These are phyloP conservation scores for Nymphicus hollandicus DNA, from an alignment of 2,113 vertebrate species.

Conservation along the genomic window DNA sequence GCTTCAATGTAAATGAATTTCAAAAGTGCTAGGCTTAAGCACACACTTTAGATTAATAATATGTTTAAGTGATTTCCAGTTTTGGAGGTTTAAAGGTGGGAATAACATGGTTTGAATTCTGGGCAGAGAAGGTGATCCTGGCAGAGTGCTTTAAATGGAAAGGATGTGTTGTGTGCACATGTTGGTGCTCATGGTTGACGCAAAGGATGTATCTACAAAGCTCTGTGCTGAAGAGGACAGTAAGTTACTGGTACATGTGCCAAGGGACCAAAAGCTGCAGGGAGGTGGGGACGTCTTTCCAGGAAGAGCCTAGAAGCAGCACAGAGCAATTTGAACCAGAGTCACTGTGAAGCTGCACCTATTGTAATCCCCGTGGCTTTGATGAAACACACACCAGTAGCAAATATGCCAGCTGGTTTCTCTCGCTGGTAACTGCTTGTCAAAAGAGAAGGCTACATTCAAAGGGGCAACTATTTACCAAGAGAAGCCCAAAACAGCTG, in stretches of 20 bases:
- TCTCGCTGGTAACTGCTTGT: neutral
- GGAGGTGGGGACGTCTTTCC: neutral
- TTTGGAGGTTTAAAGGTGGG: neutral
- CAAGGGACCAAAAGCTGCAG: neutral
- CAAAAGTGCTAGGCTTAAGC: neutral
- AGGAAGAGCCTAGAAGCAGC: neutral
- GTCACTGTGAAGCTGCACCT: no score
- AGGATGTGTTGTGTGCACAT: neutral
- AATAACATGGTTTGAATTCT: neutral
- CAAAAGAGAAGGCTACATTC: constrained; percentile 3
- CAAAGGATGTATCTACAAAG: neutral
- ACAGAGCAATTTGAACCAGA: neutral
- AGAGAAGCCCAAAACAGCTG: neutral
- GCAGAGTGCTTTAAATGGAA: neutral
- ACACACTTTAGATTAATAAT: neutral
- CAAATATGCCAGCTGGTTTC: neutral
- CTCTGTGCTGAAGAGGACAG: neutral
- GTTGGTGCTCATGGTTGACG: neutral
- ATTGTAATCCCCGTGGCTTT: neutral
- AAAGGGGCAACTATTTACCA: neutral
- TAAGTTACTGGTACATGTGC: neutral
- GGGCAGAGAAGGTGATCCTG: neutral
- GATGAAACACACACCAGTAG: neutral
- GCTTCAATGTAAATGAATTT: neutral
- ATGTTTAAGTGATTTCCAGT: neutral